phyloP scores from a whole-genome alignment of 2,113 vertebrate species.

The Alosa alosa region DNA sequence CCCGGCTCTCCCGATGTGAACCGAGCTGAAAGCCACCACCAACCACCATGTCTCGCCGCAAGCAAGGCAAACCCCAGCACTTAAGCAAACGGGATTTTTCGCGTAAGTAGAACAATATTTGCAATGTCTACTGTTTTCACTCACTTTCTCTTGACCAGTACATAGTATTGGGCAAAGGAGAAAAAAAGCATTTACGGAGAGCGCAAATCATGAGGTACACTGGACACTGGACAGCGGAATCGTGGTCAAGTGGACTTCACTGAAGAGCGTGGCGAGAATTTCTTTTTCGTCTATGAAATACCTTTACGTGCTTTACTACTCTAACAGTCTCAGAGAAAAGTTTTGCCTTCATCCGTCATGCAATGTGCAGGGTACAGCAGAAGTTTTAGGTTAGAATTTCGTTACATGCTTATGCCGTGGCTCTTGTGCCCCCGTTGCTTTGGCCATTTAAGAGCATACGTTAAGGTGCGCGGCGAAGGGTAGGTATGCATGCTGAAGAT shows the following conservation, averaged over 20 bases:
- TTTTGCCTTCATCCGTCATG: slow-evolving; percentile 52
- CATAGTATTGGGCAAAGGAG: slow-evolving; percentile 53
- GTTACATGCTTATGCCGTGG: slow-evolving; percentile 53
- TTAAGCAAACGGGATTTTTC: slow-evolving; percentile 99
- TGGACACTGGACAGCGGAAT: slow-evolving; percentile 70
- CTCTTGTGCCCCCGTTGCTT: slow-evolving; percentile 57
- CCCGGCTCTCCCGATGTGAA: slow-evolving; percentile 95
- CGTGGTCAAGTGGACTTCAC: slow-evolving; percentile 70
- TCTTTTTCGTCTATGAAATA: slow-evolving; percentile 51
- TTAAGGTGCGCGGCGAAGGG: slow-evolving; percentile 51
- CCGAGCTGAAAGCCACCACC: slow-evolving; percentile 84
- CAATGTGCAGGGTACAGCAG: slow-evolving; percentile 36
- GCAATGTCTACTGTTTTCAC: slow-evolving; percentile 65
- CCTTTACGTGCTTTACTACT: slow-evolving; percentile 58
- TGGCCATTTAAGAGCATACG: slow-evolving; percentile 64
- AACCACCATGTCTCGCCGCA: slow-evolving; percentile 99
- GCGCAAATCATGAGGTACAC: slow-evolving; percentile 65
- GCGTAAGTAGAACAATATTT: slow-evolving; percentile 89
- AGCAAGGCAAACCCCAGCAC: slow-evolving; percentile 99
- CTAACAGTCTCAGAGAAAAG: slow-evolving; percentile 55
- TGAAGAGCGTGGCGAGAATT: slow-evolving; percentile 60
- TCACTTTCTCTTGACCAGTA: slow-evolving; percentile 55
- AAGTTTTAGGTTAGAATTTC: slow-evolving; percentile 49
- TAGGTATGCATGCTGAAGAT: slow-evolving; percentile 57
- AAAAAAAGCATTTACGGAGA: slow-evolving; percentile 42